Evolutionary conservation across 2,888 invertebrate genomes (phyloP).

Genomic region (Hypena proboscidalis): DNA sequence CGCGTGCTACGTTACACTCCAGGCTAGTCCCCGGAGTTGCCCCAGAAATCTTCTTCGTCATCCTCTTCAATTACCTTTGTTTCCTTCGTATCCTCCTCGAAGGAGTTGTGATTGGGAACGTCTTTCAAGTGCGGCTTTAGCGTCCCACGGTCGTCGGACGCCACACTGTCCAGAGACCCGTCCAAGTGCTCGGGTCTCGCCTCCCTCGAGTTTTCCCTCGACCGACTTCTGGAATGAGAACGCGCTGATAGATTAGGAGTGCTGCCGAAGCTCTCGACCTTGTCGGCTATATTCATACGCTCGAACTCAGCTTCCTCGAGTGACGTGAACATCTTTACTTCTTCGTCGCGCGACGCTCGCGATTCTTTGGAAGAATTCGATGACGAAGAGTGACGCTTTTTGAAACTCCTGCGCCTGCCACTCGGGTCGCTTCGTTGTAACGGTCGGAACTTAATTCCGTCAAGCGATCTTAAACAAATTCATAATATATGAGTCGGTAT

Average conservation of each 20-base stretch:
- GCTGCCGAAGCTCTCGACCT: slow-evolving; percentile 64
- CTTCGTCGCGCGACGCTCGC: slow-evolving; percentile 87
- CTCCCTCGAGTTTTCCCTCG: slow-evolving; percentile 77
- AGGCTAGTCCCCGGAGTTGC: slow-evolving; percentile 74
- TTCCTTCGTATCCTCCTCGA: slow-evolving; percentile 73
- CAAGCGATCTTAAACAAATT: slow-evolving; percentile 86
- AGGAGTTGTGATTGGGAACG: slow-evolving; percentile 69
- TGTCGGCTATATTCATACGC: slow-evolving; percentile 61
- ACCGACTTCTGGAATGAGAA: slow-evolving; percentile 84
- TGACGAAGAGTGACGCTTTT: slow-evolving; percentile 86
- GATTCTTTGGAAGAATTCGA: slow-evolving; percentile 86
- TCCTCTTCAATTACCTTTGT: slow-evolving; percentile 76
- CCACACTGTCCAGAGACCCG: slow-evolving; percentile 54
- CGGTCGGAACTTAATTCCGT: slow-evolving; percentile 87
- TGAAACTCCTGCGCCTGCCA: slow-evolving; percentile 85
- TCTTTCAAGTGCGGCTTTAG: slow-evolving; percentile 57
- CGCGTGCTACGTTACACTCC: slow-evolving; percentile 59
- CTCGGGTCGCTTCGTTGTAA: slow-evolving; percentile 87
- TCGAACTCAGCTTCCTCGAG: slow-evolving; percentile 87
- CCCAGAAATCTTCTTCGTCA: slow-evolving; percentile 74
- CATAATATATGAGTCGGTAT: slow-evolving; percentile 70
- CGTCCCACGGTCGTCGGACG: slow-evolving; percentile 51
- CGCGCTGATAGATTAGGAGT: slow-evolving; percentile 80
- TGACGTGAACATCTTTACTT: slow-evolving; percentile 87
- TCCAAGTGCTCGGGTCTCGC: slow-evolving; percentile 62